Percentiles rank a stretch among this genome's conserved stretches.
These are phyloP conservation scores for Protodeltote pygarga DNA, from an alignment of 2,888 invertebrate species.

Conservation along the genomic window DNA sequence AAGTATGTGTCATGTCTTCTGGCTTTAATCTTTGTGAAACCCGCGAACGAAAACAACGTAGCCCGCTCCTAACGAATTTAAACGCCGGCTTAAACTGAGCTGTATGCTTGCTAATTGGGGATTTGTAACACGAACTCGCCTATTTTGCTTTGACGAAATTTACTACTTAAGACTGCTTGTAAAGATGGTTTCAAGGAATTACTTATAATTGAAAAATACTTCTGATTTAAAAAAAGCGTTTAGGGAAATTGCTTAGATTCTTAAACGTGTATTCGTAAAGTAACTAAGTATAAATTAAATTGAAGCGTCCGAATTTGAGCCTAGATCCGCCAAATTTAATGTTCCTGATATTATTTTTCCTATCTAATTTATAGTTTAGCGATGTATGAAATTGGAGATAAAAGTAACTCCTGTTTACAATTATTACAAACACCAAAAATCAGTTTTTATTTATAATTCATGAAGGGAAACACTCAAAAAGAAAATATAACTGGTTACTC, in stretches of 20 bases:
- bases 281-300: too few species aligned
- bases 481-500: background rate
- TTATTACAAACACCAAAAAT: too few species aligned
- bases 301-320: too few species aligned
- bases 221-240: too few species aligned
- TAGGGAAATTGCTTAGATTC: too few species aligned
- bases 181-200: constrained; percentile 17
- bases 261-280: too few species aligned
- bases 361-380: too few species aligned
- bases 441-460: background rate
- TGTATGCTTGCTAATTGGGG: constrained; percentile 79
- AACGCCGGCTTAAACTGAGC: constrained; percentile 85
- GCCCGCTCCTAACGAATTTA: constrained; percentile 82
- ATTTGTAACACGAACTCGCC: constrained; percentile 79
- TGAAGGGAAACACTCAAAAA: constrained; percentile 6
- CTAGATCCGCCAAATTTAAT: too few species aligned
- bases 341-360: too few species aligned
- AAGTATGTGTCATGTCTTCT: constrained; percentile 1
- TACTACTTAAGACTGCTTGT: constrained; percentile 35
- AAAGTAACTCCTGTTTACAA: too few species aligned
- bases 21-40: constrained; percentile 58
- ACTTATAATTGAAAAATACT: constrained; percentile 32
- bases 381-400: too few species aligned
- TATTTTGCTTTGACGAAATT: constrained; percentile 65
- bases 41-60: constrained; percentile 71